Conservation (phyloP, 2,113 vertebrate genomes). For the Gnathonemus longibarbis region DNA sequence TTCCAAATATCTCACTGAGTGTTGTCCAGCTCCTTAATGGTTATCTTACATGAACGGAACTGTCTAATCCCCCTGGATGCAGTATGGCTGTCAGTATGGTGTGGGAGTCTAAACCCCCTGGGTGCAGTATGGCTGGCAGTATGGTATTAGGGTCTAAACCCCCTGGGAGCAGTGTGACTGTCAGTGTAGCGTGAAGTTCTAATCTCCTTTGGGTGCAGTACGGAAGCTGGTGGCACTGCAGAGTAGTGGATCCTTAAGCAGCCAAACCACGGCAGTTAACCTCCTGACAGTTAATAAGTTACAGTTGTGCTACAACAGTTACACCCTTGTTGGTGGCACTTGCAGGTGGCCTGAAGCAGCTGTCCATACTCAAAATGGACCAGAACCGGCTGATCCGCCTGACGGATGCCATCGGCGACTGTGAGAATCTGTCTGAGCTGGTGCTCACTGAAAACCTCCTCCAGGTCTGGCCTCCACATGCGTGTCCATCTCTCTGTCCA, state of each 20-base stretch:
- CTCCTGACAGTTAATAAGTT: neutral
- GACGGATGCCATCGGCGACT: slow-evolving; percentile 86
- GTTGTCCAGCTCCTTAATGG: neutral
- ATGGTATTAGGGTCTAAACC: neutral
- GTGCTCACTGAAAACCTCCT: slow-evolving; percentile 92
- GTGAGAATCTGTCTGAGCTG: slow-evolving; percentile 89
- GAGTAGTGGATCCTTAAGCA: neutral
- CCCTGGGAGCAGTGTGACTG: neutral
- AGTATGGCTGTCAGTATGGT: neutral
- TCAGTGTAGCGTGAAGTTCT: neutral
- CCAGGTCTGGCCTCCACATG: slow-evolving; percentile 54
- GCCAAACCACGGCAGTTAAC: neutral
- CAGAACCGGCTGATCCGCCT: slow-evolving; percentile 83
- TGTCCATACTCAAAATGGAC: slow-evolving; percentile 95
- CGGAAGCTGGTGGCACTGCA: neutral
- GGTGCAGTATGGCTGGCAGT: neutral
- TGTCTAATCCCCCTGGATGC: neutral
- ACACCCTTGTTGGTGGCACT: neutral
- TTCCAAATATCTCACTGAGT: neutral
- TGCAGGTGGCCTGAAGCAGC: slow-evolving; percentile 85
- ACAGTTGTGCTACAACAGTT: neutral
- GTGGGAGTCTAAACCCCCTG: neutral
- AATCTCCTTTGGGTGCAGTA: neutral
- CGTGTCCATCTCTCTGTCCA: neutral
- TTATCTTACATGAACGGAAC: neutral